Conservation (phyloP, 2,113 vertebrate genomes). For the Coptodon bakossiorum region DNA sequence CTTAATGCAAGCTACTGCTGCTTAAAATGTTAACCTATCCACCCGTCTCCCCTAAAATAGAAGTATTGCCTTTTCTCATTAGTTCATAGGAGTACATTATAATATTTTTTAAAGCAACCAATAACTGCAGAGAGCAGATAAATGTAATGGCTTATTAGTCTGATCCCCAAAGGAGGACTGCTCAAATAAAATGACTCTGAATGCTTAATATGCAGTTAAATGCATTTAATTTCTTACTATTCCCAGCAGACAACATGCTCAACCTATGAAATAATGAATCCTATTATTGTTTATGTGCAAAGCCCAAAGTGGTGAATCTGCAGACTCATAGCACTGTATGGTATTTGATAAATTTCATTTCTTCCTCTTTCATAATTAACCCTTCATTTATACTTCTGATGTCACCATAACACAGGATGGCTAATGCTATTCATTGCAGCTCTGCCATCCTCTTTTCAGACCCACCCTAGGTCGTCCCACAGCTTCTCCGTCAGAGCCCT, state of each 20-base stretch:
- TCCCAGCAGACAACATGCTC: background rate
- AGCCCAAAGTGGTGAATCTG: background rate
- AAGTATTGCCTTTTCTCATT: background rate
- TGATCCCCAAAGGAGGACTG: background rate
- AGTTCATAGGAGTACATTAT: background rate
- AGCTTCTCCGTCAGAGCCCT: background rate
- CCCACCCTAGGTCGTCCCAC: background rate
- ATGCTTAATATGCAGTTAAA: background rate
- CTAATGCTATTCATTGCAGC: background rate
- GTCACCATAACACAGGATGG: background rate
- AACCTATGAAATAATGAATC: background rate
- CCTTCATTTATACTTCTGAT: background rate
- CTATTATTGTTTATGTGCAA: background rate
- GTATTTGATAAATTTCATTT: background rate
- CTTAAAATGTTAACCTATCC: background rate
- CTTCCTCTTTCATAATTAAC: background rate
- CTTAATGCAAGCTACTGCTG: background rate
- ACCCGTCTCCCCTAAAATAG: background rate
- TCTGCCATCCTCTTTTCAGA: background rate
- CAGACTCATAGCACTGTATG: background rate
- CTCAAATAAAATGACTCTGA: background rate
- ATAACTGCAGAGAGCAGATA: background rate
- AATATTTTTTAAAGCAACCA: background rate
- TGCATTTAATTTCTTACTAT: background rate
- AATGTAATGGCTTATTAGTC: background rate